Evolutionary conservation across 2,888 invertebrate genomes (phyloP).

Genomic region (Lamproptera curius): DNA sequence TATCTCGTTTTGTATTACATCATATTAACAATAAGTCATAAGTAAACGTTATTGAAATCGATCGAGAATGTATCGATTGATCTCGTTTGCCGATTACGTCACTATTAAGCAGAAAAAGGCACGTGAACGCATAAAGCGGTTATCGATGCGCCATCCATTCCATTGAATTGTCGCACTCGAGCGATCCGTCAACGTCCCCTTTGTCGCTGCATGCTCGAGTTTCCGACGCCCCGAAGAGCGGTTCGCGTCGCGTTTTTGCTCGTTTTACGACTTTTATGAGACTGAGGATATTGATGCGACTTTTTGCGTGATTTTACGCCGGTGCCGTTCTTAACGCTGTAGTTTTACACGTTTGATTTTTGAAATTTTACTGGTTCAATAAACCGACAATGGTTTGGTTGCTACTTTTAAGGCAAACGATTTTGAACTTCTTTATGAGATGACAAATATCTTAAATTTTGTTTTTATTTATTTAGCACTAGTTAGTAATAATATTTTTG

Average conservation of each 20-base stretch:
- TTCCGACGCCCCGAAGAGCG: constrained; percentile 11
- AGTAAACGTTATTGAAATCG: no score
- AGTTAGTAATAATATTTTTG: no score
- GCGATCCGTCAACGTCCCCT: constrained; percentile 30
- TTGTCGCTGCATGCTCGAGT: constrained; percentile 19
- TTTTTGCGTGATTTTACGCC: constrained; percentile 32
- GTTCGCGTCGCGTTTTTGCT: constrained; percentile 11
- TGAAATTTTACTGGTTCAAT: no score
- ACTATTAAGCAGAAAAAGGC: constrained; percentile 4
- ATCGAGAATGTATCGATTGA: no score
- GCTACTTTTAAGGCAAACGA: no score
- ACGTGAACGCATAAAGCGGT: constrained; percentile 18
- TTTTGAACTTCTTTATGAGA: no score
- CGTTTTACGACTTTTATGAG: constrained; percentile 1
- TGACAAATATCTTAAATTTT: no score
- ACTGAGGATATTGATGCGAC: constrained; percentile 4
- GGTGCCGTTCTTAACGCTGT: background rate
- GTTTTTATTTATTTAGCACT: no score
- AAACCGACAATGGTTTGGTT: no score
- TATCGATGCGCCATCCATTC: constrained; percentile 14
- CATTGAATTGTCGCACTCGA: constrained; percentile 16
- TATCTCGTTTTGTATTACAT: no score
- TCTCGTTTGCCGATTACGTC: constrained; percentile 7
- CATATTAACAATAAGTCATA: no score
- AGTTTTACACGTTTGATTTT: no score